Evolutionary conservation across 2,888 invertebrate genomes (phyloP).

Genomic region (Lucinisca nassula): DNA sequence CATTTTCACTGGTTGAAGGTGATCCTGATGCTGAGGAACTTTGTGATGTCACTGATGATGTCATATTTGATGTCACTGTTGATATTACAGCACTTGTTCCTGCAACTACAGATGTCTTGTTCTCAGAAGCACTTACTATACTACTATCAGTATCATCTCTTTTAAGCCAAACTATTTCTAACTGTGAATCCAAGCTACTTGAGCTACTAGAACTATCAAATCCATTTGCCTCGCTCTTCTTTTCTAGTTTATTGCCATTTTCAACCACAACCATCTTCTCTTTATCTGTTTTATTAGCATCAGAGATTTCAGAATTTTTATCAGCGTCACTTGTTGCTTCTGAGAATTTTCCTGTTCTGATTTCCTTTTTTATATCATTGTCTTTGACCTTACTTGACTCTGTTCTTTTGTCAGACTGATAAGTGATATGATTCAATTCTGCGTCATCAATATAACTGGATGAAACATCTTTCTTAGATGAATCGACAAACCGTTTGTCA

Average conservation of each 20-base stretch:
- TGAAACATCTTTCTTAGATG: constrained; percentile 54
- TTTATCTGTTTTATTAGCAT: constrained; percentile 46
- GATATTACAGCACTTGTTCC: not conserved
- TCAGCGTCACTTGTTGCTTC: not conserved
- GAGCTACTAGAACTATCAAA: constrained; percentile 76
- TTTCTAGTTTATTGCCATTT: not conserved
- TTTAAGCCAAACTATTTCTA: constrained; percentile 66
- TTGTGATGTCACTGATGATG: not conserved
- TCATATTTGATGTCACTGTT: not conserved
- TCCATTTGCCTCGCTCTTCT: constrained; percentile 65
- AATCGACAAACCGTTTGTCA: constrained; percentile 33
- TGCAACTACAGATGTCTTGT: not conserved
- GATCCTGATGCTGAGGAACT: not conserved
- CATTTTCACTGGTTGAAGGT: constrained; percentile 5
- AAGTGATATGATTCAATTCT: constrained; percentile 11
- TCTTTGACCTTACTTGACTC: not conserved
- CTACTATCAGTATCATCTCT: constrained; percentile 34
- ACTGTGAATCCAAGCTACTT: constrained; percentile 78
- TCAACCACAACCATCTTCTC: not conserved
- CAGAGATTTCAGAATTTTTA: not conserved
- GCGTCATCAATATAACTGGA: constrained; percentile 53
- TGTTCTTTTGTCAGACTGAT: constrained; percentile 30
- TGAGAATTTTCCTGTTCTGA: not conserved
- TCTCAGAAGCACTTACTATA: not conserved
- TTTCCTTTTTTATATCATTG: not conserved